Base-by-base conservation (phyloP, 1,140 invertebrate species). In the Ctenoplectra terminalis region DNA sequence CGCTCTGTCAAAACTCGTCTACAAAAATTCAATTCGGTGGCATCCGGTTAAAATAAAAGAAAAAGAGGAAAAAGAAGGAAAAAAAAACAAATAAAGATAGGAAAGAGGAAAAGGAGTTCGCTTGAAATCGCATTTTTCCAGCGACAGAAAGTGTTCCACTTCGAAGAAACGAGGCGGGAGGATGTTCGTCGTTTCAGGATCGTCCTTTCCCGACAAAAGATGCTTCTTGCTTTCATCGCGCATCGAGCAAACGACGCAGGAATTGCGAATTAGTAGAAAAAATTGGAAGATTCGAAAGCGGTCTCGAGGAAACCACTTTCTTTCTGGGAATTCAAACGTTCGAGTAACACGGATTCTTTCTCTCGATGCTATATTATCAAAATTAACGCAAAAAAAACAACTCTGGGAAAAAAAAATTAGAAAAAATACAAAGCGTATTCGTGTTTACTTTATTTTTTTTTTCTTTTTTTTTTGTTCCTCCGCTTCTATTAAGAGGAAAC, bases 21-120 rank as follows among this genome's bases (percentile, higher is more conserved):
- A 29, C 34, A 66, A 66, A 75, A 75, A 75, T 75, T 75, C 71
- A 54, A 48, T 75, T 52, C 46, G 73, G n/a, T 40, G 73, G n/a
- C 60, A 63, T 64, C 43, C 40, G 60, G 46, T 52, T 64, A 26
- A 69, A 69, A 70, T 70, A 52, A 52, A 70, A 52, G 46, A 31
- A 52, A 29, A 69, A 48, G 66, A 69, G 29, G 29, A 6, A 20
- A 52, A 11, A 70, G 15, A 7, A 17, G 2, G 23, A n/a, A n/a
- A 4, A 26, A 70, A 2, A 34, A 34, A 48, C 13, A 9, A 9
- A 37, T 20, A 26, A 34, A 7, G 34, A 40, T 13, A 63, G 13
- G 8, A 20, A 63, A 26, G n/a, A 43, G 37, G 15, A 17, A 43
- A 43, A 34, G 26, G 48, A 70, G 48, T 26, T 70, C 67, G 48